Evolutionary conservation across 2,888 invertebrate species (phyloP).

Genomic region (Lymantria dispar): DNA sequence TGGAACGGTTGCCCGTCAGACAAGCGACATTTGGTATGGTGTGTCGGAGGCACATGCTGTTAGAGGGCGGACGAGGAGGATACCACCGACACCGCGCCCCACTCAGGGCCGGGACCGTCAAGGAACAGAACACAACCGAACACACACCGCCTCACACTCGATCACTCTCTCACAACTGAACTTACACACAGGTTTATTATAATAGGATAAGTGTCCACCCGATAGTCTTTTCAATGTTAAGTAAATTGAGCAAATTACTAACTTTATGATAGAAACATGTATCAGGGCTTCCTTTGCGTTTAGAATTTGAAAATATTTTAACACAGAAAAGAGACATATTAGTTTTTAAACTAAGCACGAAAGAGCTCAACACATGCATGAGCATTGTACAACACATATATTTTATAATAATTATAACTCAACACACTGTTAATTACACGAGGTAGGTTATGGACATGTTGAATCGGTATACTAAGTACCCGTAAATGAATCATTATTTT

Average conservation of each 20-base stretch:
- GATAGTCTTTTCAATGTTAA: constrained; percentile 44
- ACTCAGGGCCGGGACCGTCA: constrained; percentile 36
- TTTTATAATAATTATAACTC: constrained; percentile 26
- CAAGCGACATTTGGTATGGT: constrained; percentile 81
- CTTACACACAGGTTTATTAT: constrained; percentile 48
- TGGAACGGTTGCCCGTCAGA: constrained; percentile 84
- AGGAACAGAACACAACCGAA: constrained; percentile 28
- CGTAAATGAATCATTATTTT: constrained; percentile 2
- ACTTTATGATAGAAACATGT: constrained; percentile 42
- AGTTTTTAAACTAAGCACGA: constrained; percentile 58
- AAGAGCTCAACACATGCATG: constrained; percentile 65
- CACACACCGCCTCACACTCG: constrained; percentile 38
- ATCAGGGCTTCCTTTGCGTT: constrained; percentile 45
- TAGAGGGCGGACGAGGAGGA: constrained; percentile 72
- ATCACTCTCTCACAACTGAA: constrained; percentile 38
- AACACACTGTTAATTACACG: constrained; percentile 36
- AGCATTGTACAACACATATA: constrained; percentile 45
- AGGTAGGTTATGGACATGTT: not conserved
- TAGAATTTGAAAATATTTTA: constrained; percentile 54
- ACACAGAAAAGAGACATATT: constrained; percentile 63
- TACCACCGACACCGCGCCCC: constrained; percentile 37
- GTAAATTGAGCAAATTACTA: constrained; percentile 43
- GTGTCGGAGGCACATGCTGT: constrained; percentile 79
- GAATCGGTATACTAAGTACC: not conserved
- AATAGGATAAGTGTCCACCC: constrained; percentile 71